Evolutionary conservation across 1,140 invertebrate species (phyloP), one percentile per base, ranked within the genome.

Genomic region (Phymorhynchus buccinoides): DNA sequence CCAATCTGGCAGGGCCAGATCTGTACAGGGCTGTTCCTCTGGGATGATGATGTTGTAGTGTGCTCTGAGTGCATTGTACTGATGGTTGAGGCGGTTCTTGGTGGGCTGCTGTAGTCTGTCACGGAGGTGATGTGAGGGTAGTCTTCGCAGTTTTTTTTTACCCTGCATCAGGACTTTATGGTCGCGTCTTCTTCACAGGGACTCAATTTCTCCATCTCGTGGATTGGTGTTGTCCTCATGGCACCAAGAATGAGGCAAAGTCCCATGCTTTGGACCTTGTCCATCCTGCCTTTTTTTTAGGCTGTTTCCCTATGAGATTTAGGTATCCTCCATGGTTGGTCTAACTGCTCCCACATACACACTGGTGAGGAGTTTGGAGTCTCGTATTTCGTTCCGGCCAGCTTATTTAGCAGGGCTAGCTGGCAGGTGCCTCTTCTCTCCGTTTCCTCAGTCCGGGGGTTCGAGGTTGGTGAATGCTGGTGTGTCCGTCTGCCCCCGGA

Each of bases 381-480:
- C 80, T 39, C 79, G 78, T 79, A 85, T n/a, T 30, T 80, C n/a
- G 79, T 85, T 7, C 84, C 56, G 30, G 84, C 84, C 32, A 85
- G 62, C 62, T 85, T 85, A 39, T 81, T 85, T 41, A 85, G 39
- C 41, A 79, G 18, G 48, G 78, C 71, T 41, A 44, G 80, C 56
- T 79, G 32, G 27, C 56, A 14, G 9, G n/a, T 44, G 84, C 73
- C 42, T 44, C 39, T 86, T 44, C 37, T 42, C 79, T 86, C 75
- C 44, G 48, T 41, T 32, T 80, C 3, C 48, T 35, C 52, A 68
- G 71, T 83, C 52, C 83, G 75, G 22, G 73, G 37, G n/a, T 83
- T 86, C 85, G 81, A 86, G 68, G 85, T 86, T 3, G 73, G 84
- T n/a, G n/a, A n/a, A n/a, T n/a, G n/a, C n/a, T n/a, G n/a, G n/a